phyloP scores from a whole-genome alignment of 2,888 invertebrate species.

The Tribolium freemani region DNA sequence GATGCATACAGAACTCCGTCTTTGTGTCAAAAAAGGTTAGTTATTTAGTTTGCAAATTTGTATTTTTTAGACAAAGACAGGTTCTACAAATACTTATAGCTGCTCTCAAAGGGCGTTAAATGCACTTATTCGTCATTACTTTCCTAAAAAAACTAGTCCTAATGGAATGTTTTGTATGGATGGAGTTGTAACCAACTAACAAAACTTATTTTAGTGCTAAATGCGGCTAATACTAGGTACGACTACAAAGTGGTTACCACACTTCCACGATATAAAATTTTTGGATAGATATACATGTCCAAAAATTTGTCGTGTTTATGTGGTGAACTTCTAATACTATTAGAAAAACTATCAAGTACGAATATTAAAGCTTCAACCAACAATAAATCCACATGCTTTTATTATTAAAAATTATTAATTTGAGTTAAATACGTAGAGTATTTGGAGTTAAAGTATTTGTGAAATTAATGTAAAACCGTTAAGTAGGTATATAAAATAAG shows the following conservation, averaged over 20 bases:
- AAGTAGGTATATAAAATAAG: too few relatives aligned
- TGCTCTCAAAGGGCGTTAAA: slow-evolving; percentile 21
- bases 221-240: slow-evolving; percentile 43
- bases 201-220: slow-evolving; percentile 31
- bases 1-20: too few relatives aligned
- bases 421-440: too few relatives aligned
- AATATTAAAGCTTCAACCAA: slow-evolving; percentile 36
- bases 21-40: too few relatives aligned
- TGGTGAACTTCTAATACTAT: neutral
- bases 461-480: too few relatives aligned
- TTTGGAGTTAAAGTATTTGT: too few relatives aligned
- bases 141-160: slow-evolving; percentile 17
- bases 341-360: neutral
- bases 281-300: neutral
- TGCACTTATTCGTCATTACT: neutral
- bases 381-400: neutral
- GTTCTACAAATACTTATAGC: slow-evolving; percentile 2
- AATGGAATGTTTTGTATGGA: slow-evolving; percentile 55
- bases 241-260: slow-evolving; percentile 16
- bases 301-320: neutral
- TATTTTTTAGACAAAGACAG: neutral
- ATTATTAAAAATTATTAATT: neutral
- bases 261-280: neutral
- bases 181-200: neutral
- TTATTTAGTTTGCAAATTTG: too few relatives aligned